These are phyloP conservation scores for Autographa gamma DNA, from an alignment of 2,888 invertebrate species.

Conservation along the genomic window DNA sequence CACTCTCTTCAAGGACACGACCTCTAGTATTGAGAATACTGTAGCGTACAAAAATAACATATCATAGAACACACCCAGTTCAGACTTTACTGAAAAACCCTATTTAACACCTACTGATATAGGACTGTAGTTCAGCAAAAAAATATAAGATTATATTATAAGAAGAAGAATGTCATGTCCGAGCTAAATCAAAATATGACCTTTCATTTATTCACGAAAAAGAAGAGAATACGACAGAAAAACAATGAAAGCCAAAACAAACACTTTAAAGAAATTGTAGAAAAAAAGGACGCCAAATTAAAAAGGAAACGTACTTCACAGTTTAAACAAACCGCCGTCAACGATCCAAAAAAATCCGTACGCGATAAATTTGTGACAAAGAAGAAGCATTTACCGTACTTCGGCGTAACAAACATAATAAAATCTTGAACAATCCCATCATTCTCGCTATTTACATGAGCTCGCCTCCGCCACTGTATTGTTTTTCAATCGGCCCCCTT, in stretches of 20 bases:
- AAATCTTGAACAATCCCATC: constrained; percentile 48
- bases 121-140: no score
- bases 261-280: not conserved
- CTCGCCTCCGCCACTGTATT: constrained; percentile 56
- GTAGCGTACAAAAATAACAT: no score
- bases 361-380: constrained; percentile 21
- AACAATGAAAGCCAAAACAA: not conserved
- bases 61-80: no score
- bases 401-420: constrained; percentile 46
- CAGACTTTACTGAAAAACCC: no score
- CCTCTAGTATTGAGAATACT: no score
- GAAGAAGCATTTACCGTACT: constrained; percentile 39
- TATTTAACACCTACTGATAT: no score
- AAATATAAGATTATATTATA: no score
- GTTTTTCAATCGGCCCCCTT: constrained; percentile 66
- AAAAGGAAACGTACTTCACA: not conserved
- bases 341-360: constrained; percentile 18
- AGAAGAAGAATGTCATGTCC: no score
- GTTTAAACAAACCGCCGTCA: constrained; percentile 6
- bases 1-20: no score
- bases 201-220: not conserved
- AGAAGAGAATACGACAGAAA: not conserved
- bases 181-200: not conserved
- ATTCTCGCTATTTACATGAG: constrained; percentile 55
- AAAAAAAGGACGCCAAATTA: not conserved